Base-by-base conservation (phyloP, 2,113 vertebrate species). In the Setophaga coronata region DNA sequence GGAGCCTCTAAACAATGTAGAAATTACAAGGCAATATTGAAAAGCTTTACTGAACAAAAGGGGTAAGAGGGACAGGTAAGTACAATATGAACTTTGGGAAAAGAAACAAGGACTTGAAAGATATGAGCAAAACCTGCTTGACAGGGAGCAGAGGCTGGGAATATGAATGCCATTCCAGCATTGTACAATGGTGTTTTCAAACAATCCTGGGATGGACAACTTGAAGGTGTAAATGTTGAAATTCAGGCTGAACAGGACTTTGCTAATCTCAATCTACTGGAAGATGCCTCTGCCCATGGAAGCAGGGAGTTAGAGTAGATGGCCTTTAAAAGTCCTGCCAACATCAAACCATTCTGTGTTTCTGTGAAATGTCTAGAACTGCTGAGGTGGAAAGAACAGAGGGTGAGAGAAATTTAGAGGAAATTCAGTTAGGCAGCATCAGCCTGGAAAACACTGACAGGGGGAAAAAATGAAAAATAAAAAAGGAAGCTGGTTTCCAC, bases 251-350 rank as follows among this genome's bases (percentile, higher is more conserved):
- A 14, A 65, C 16, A 6, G 7, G 18, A 2, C 3, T 77, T 64
- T 64, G 48, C 69, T 7, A 60, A 40, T 7, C 13, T 17, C 0
- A 0, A 25, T 18, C 28, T 14, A n/a, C 13, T 31, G 61, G n/a
- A 47, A 47, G 26, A 21, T 43, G 15, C 3, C 6, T 1, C 43
- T 60, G 34, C 19, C 23, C 5, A 6, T 5, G 3, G 24, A 50
- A 36, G 8, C 2, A 34, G 4, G 12, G 7, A 0, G 0, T 29
- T 56, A n/a, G 17, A 87, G 6, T 18, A 29, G 6, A 34, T 33
- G 9, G 34, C 21, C 18, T 56, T 47, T 47, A 26, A 31, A 81
- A 11, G 10, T 40, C 33, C 8, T 71, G 89, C 33, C 33, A 56
- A 33, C 13, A 2, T 2, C 2, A 83, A 80, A 38, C 8, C 2